A percentile compares a stretch with the other conserved stretches of the same genome.
Evolutionary conservation across 2,797 vertebrate genomes (phyloP).

Genomic region (Pseudochaenichthys georgianus): DNA sequence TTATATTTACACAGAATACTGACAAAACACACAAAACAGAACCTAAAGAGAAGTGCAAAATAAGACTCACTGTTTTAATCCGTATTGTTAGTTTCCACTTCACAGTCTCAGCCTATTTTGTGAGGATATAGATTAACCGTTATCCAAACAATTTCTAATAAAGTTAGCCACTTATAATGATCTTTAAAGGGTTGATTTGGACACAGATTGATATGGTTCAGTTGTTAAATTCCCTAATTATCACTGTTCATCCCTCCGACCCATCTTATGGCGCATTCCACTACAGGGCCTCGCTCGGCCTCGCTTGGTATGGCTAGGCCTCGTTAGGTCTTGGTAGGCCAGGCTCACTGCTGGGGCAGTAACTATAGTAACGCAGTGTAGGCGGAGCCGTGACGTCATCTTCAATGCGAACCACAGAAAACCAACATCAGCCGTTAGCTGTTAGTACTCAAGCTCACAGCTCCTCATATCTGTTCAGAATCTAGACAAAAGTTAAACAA

Average conservation of each 20-base stretch:
- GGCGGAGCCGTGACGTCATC: no score
- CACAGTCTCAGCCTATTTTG: constrained; percentile 41
- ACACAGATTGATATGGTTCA: constrained; percentile 35
- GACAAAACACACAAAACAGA: constrained; percentile 50
- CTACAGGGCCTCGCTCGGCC: no score
- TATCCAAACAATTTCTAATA: constrained; percentile 13
- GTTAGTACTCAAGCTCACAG: no score
- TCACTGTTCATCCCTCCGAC: constrained; percentile 21
- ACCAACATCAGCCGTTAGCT: no score
- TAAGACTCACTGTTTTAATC: constrained; percentile 28
- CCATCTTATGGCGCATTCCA: constrained; percentile 1
- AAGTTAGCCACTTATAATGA: constrained; percentile 31
- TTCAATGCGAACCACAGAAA: no score
- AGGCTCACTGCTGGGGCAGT: no score
- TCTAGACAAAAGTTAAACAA: no score
- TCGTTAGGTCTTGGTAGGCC: no score
- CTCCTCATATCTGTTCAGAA: no score
- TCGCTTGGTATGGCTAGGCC: no score
- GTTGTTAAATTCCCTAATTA: constrained; percentile 32
- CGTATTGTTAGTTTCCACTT: constrained; percentile 11
- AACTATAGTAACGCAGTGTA: no score
- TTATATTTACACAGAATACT: constrained; percentile 67
- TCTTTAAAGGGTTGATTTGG: constrained; percentile 60
- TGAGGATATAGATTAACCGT: constrained; percentile 27
- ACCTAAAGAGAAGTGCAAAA: constrained; percentile 52